These are phyloP conservation scores for Huso huso DNA, from an alignment of 2,797 vertebrate genomes.

Conservation along the genomic window DNA sequence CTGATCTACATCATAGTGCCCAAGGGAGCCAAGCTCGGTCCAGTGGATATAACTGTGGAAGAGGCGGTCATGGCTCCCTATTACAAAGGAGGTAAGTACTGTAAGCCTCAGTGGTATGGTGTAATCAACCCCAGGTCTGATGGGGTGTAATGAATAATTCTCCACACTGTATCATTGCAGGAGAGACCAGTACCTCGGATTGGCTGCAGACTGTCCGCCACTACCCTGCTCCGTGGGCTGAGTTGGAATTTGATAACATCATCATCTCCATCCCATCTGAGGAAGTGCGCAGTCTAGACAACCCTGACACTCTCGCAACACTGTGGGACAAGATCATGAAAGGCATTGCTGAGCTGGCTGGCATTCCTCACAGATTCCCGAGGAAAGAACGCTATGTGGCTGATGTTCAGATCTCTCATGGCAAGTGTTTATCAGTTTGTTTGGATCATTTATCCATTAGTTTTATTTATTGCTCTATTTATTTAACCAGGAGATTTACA, in stretches of 20 bases:
- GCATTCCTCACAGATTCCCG: constrained; percentile 54
- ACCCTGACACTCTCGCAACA: constrained; percentile 50
- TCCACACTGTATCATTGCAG: constrained; percentile 23
- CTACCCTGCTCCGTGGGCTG: constrained; percentile 75
- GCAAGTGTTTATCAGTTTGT: constrained; percentile 32
- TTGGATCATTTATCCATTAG: too few relatives aligned
- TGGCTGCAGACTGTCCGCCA: constrained; percentile 42
- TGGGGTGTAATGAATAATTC: too few relatives aligned
- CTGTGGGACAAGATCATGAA: constrained; percentile 72
- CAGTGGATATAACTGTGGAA: constrained; percentile 49
- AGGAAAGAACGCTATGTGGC: constrained; percentile 77
- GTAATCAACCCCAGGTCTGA: too few relatives aligned
- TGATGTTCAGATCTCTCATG: constrained; percentile 77
- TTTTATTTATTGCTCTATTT: too few relatives aligned
- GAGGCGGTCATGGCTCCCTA: constrained; percentile 68
- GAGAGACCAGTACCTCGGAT: constrained; percentile 39
- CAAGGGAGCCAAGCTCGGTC: constrained; percentile 45
- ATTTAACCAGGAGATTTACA: too few relatives aligned
- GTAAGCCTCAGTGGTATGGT: too few relatives aligned
- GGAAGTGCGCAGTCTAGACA: constrained; percentile 48
- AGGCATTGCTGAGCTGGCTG: constrained; percentile 61
- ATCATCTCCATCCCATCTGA: constrained; percentile 67
- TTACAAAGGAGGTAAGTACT: constrained; percentile 71
- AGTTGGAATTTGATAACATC: constrained; percentile 77
- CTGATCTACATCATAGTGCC: constrained; percentile 77